These are phyloP conservation scores for Trachelus tabidus DNA, from an alignment of 2,888 invertebrate species.

Conservation along the genomic window DNA sequence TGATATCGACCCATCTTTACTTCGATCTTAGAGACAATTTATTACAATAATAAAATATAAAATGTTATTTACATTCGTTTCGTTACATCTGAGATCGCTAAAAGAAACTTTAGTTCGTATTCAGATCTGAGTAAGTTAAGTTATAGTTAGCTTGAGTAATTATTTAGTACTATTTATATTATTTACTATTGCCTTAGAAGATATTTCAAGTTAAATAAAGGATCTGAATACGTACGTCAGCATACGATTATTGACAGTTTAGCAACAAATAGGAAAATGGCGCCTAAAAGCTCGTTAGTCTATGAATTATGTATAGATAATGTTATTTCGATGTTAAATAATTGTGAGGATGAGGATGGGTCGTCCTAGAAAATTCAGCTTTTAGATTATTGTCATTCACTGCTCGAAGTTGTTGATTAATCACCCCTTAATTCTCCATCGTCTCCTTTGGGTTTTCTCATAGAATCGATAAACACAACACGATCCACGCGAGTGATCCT, in stretches of 20 bases:
- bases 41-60: slow-evolving; percentile 14
- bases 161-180: slow-evolving; percentile 6
- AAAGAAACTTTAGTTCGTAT: slow-evolving; percentile 13
- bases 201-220: too few relatives aligned
- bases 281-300: slow-evolving; percentile 15
- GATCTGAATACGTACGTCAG: too few relatives aligned
- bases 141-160: slow-evolving; percentile 4
- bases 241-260: background rate
- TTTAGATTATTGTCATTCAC: background rate
- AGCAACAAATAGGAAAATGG: slow-evolving; percentile 4
- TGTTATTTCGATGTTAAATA: slow-evolving; percentile 3
- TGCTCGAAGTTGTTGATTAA: slow-evolving; percentile 6
- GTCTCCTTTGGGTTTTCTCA: background rate
- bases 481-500: background rate
- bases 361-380: background rate
- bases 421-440: slow-evolving; percentile 9
- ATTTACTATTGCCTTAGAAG: background rate
- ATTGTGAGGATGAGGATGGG: background rate
- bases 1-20: background rate
- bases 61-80: slow-evolving; percentile 32
- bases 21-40: background rate
- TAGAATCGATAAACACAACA: background rate
- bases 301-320: slow-evolving; percentile 1
- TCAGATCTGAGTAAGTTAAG: background rate
- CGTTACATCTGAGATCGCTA: slow-evolving; percentile 19